Base-by-base conservation (phyloP, 2,888 invertebrate species). In the Atherix ibis region DNA sequence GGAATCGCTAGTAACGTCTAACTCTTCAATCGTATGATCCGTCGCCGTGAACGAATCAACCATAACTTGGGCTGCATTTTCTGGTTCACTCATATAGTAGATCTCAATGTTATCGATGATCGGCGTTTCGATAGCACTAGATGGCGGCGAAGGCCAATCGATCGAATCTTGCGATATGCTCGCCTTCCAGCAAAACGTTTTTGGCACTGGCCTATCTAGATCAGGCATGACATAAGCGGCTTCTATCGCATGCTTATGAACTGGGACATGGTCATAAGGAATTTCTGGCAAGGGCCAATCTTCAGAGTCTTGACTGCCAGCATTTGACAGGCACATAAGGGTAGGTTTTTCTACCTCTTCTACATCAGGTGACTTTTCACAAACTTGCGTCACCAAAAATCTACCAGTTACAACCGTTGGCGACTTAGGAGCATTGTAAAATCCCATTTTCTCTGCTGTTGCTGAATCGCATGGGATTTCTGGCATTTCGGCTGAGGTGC, bases 401-500 rank as follows among this genome's bases (percentile, higher is more conserved):
- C 58, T 53, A 1, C 59, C 58, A 2, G 56, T 55, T 27, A 59
- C 53, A 32, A 58, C 53, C 6, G 53, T 51, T 26, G 67, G 66
- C 3, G 58, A 51, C 27, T 66, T 69, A 32, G 64, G 67, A 44
- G 65, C 63, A 18, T 65, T 64, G 36, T 71, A 71, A 62, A 68
- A 64, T 30, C 70, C 65, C 30, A 68, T 64, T 39, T 71, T 71
- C 29, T 63, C 62, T 2, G 57, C 57, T 3, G 58, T 57, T 3
- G 68, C 64, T 38, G 75, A 70, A 51, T 83, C 83, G 42, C 83
- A 81, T 0, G 82, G 83, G 45, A 83, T 75, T 46, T 83, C 83
- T 0, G 83, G 83, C 71, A 83, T 76, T 63, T 83, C 83, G 1
- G 83, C 82, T 0, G 83, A 83, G 2, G 83, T 83, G 45, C 83